Conservation (phyloP, 2,888 invertebrate genomes). For the Lithophane socia region DNA sequence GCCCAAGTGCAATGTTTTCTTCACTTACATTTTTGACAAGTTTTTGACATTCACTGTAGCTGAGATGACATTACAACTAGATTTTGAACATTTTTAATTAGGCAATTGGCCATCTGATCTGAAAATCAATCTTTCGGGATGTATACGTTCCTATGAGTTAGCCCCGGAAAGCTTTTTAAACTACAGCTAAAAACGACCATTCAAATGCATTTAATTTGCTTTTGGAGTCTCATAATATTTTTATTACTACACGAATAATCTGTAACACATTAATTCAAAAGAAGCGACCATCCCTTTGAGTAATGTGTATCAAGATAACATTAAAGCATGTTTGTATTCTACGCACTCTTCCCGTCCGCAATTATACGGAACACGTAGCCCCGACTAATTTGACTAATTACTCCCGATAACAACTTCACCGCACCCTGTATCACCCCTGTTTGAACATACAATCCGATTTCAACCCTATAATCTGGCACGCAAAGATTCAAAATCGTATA, state of each 20-base stretch:
- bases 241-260: neutral
- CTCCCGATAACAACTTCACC: slow-evolving; percentile 77
- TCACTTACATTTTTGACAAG: neutral
- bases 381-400: slow-evolving; percentile 86
- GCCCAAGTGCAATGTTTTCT: no score
- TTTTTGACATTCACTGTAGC: neutral
- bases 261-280: neutral
- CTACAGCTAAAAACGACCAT: neutral
- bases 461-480: slow-evolving; percentile 2
- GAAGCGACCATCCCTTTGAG: slow-evolving; percentile 23
- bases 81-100: neutral
- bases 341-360: slow-evolving; percentile 43
- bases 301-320: slow-evolving; percentile 55
- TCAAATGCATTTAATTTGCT: slow-evolving; percentile 3
- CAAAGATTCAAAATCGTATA: slow-evolving; percentile 26
- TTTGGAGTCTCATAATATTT: no score
- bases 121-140: neutral
- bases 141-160: neutral
- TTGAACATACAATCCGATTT: slow-evolving; percentile 53
- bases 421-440: slow-evolving; percentile 68
- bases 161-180: neutral
- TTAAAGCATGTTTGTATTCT: slow-evolving; percentile 38
- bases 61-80: neutral
- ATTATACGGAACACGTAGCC: slow-evolving; percentile 70
- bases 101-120: neutral